phyloP scores from a whole-genome alignment of 2,797 vertebrate genomes.

The Anolis apletophallus region DNA sequence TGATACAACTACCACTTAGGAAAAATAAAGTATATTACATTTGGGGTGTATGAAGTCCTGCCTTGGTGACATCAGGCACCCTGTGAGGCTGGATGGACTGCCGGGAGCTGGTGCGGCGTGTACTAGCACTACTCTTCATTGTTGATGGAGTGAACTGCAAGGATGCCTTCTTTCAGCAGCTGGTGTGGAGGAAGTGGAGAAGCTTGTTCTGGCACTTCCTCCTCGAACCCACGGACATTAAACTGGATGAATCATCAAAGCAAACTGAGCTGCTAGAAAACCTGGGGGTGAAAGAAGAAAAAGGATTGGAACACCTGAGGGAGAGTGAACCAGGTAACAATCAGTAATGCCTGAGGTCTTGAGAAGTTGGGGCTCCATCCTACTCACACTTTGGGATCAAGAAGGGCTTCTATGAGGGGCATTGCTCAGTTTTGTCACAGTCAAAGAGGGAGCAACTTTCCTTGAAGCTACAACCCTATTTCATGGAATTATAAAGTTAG shows the following conservation, averaged over 20 bases:
- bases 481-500: no score
- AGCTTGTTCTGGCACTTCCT: no score
- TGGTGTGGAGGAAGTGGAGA: background rate
- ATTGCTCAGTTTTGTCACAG: background rate
- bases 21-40: constrained; percentile 74
- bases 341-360: no score
- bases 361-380: no score
- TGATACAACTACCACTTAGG: background rate
- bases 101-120: constrained; percentile 76
- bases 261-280: no score
- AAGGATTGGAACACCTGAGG: background rate
- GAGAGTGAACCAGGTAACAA: no score
- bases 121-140: constrained; percentile 79
- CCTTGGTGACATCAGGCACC: constrained; percentile 88
- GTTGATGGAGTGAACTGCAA: background rate
- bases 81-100: constrained; percentile 86
- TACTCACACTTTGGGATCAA: background rate
- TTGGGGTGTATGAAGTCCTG: constrained; percentile 90
- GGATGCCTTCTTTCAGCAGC: no score
- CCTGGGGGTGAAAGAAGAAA: background rate
- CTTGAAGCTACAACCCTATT: no score
- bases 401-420: background rate
- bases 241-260: background rate
- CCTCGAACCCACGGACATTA: background rate
- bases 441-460: background rate